Evolutionary conservation across 2,797 vertebrate genomes (phyloP).

Genomic region (Heterohyrax brucei): DNA sequence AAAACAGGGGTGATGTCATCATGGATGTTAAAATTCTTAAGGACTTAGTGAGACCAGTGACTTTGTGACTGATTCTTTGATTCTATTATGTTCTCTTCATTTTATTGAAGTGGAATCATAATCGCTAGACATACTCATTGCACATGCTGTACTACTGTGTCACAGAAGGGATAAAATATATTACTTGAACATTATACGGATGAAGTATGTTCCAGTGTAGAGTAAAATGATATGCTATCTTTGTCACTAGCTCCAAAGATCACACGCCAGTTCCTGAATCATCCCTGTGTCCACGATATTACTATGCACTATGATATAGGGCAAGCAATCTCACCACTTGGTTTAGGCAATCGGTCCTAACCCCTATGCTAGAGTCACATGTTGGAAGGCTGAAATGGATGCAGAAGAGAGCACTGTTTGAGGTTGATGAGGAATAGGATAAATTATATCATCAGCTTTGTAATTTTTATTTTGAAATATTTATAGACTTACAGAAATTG

Average conservation of each 20-base stretch:
- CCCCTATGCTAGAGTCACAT: background rate
- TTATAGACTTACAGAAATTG: background rate
- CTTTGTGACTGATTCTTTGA: background rate
- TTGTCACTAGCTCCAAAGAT: background rate
- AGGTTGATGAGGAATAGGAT: background rate
- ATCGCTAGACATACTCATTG: background rate
- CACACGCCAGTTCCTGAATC: background rate
- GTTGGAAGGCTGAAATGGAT: background rate
- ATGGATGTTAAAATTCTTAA: background rate
- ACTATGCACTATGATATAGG: background rate
- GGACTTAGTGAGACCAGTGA: background rate
- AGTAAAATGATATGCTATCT: background rate
- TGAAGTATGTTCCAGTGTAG: slow-evolving; percentile 7
- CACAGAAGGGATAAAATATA: background rate
- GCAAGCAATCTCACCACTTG: background rate
- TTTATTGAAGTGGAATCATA: background rate
- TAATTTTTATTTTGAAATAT: slow-evolving; percentile 4
- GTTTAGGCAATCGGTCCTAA: background rate
- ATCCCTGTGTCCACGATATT: background rate
- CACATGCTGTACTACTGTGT: background rate
- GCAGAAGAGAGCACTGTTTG: background rate
- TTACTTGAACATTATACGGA: background rate
- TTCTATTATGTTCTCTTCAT: slow-evolving; percentile 31
- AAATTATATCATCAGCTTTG: background rate
- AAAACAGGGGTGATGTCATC: background rate